These are phyloP conservation scores for Porites lutea DNA, from an alignment of 64 coral and sea anemone genomes.

Conservation along the genomic window DNA sequence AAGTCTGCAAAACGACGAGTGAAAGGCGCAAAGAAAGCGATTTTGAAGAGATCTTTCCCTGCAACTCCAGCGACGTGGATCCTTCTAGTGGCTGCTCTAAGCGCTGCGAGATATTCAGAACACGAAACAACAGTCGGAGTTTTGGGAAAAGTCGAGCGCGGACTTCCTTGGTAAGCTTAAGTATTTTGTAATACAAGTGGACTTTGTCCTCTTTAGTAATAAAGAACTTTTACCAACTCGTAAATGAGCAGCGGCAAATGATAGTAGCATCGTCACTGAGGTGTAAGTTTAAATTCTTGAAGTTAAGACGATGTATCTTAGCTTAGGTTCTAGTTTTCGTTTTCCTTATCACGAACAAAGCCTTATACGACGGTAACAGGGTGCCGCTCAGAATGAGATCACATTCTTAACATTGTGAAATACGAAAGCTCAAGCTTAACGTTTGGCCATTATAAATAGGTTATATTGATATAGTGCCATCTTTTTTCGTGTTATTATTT, in stretches of 20 bases:
- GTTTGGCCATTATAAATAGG: too few relatives aligned
- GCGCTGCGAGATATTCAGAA: slow-evolving; percentile 90
- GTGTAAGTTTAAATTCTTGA: background rate
- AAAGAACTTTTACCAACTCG: background rate
- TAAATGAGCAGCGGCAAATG: background rate
- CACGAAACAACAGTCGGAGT: slow-evolving; percentile 91
- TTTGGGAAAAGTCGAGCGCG: slow-evolving; percentile 83
- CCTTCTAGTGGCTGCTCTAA: slow-evolving; percentile 86
- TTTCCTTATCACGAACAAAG: background rate
- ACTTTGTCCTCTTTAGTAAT: background rate
- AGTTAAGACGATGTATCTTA: background rate
- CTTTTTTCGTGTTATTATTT: too few relatives aligned
- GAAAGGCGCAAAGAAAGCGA: slow-evolving; percentile 74
- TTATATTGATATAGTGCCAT: too few relatives aligned
- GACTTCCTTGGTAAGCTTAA: slow-evolving; percentile 85
- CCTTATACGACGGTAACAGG: too few relatives aligned
- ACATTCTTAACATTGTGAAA: too few relatives aligned
- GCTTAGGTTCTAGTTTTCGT: background rate
- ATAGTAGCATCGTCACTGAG: background rate
- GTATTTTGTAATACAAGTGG: background rate
- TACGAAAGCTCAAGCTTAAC: too few relatives aligned
- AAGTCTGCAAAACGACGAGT: slow-evolving; percentile 72
- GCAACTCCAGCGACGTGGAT: slow-evolving; percentile 94
- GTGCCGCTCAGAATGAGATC: too few relatives aligned
- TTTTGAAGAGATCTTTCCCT: slow-evolving; percentile 93